A percentile compares a stretch with the other conserved stretches of the same genome.
These are phyloP conservation scores for Periparus ater DNA, from an alignment of 2,797 vertebrate genomes.

Conservation along the genomic window DNA sequence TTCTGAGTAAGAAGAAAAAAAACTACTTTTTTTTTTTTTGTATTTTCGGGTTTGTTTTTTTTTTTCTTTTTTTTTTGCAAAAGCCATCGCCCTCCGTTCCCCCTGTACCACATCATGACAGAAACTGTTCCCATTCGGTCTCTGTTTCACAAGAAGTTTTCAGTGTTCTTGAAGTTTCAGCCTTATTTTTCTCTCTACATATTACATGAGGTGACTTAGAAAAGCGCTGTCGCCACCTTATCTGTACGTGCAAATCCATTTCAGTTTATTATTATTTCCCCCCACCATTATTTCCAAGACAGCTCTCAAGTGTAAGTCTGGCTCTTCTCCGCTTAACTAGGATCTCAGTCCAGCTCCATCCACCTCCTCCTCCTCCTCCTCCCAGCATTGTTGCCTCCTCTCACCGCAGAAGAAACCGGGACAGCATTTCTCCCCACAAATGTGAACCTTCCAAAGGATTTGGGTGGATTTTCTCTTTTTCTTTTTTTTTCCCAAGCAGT, in stretches of 20 bases:
- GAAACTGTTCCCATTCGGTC: constrained; percentile 61
- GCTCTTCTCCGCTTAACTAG: constrained; percentile 56
- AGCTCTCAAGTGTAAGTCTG: constrained; percentile 47
- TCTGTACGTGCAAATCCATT: constrained; percentile 89
- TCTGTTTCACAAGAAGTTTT: constrained; percentile 59
- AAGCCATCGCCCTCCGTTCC: constrained; percentile 67
- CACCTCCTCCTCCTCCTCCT: not conserved
- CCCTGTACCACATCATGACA: constrained; percentile 83
- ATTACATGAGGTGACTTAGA: constrained; percentile 78
- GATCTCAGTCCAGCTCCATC: constrained; percentile 53
- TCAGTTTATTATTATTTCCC: constrained; percentile 75
- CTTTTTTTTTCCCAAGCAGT: not conserved
- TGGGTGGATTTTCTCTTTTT: not conserved
- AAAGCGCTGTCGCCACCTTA: constrained; percentile 67
- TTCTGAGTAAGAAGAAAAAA: constrained; percentile 84
- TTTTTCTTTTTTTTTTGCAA: constrained; percentile 7
- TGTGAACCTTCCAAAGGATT: not conserved
- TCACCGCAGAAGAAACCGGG: not conserved
- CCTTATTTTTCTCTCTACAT: constrained; percentile 74
- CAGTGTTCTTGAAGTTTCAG: constrained; percentile 81
- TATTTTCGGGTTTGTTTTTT: not conserved
- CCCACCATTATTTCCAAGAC: constrained; percentile 74
- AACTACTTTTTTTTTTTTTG: constrained; percentile 41
- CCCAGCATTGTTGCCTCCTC: constrained; percentile 14
- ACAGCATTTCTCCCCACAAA: not conserved